Evolutionary conservation across 2,797 vertebrate species (phyloP), one percentile per base, ranked within the genome.

Genomic region (Sebastes itinus): DNA sequence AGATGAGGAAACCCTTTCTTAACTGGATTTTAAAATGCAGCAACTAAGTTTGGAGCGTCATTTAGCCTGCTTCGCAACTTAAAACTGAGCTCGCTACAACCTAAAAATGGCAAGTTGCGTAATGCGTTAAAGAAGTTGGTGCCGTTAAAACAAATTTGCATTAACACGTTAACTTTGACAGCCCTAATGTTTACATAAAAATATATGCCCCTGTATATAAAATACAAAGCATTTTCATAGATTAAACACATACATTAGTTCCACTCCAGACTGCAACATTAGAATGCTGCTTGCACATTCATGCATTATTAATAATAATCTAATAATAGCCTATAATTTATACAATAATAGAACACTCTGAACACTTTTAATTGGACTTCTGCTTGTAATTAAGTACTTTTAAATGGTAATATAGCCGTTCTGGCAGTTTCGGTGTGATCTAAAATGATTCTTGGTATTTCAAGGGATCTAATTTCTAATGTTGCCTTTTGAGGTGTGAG

Each of bases 381-480:
- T 62, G 10, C 30, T 33, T 33, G 28, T 22, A 62, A 63, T 64
- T 8, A 25, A 42, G 22, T 23, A 22, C 7, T 62, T 62, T 33
- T n/a, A 22, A 33, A 12, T 32, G 32, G 32, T 32, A 7, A 11
- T 6, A 63, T 63, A 22, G 55, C 25, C 18, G 4, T 6, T 20
- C 20, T 30, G 28, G 35, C 68, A 7, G 62, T 56, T 63, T 66
- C 12, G 0, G 1, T 69, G 11, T 14, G 27, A 70, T 78, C 60
- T 64, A 12, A 75, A 78, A 62, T 46, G 16, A 76, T 3, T 12
- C 33, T 12, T 23, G 11, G 54, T 68, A 65, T 81, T 82, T 79
- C 5, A 58, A 8, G 6, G 12, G 14, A 32, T 11, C 10, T 49
- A 10, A 35, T 69, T 79, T 75, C 32, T 73, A 38, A 62, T 68